Conservation (phyloP, 2,797 vertebrate genomes). For the Microhierax caerulescens region DNA sequence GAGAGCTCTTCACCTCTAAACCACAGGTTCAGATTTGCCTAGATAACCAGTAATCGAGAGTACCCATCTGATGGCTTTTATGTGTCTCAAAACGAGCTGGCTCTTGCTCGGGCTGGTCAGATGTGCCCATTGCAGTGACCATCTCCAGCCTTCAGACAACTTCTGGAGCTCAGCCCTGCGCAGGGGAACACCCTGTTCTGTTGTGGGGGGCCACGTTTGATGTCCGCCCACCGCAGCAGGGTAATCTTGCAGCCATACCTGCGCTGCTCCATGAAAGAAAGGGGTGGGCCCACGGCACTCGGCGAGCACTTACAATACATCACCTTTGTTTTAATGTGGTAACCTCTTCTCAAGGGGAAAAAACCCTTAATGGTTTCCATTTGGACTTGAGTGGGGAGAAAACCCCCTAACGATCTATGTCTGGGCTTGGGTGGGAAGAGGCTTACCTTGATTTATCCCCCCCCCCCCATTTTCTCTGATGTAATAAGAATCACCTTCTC, state of each 20-base stretch:
- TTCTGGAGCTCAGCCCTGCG: neutral
- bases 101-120: neutral
- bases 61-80: neutral
- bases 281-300: neutral
- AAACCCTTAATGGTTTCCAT: neutral
- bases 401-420: neutral
- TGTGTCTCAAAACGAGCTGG: neutral
- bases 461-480: no score
- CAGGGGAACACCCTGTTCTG: neutral
- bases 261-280: neutral
- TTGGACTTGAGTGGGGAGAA: no score
- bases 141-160: neutral
- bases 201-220: neutral
- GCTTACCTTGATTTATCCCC: neutral
- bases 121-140: neutral
- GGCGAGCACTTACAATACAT: neutral
- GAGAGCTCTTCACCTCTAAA: slow-evolving; percentile 8
- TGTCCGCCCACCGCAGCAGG: fast-evolving
- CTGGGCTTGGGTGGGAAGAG: neutral
- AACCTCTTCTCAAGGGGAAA: neutral
- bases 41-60: neutral
- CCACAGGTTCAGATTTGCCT: neutral
- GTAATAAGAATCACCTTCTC: neutral
- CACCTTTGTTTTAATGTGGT: neutral
- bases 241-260: neutral